Evolutionary conservation across 2,113 vertebrate species (phyloP), one percentile per base, ranked within the genome.

Genomic region (Nerophis lumbriciformis): DNA sequence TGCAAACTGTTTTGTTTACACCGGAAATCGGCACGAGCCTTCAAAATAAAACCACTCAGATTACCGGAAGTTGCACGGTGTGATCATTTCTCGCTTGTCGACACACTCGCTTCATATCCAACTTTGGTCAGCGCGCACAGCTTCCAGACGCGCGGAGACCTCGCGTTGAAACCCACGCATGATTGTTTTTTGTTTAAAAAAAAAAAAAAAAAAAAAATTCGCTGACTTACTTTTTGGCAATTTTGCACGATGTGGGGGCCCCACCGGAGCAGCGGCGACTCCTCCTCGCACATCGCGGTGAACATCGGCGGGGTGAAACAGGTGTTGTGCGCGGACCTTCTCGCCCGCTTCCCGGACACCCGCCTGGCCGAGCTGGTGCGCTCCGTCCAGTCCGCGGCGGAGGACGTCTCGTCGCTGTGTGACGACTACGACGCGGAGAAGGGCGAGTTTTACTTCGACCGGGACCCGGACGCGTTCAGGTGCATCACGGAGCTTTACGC

Each of bases 401-500:
- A 85, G 16, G 87, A 89, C 38, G 77, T 87, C 4, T 77, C 89
- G 38, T 90, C 87, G 3, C 84, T 98, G 21, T 99, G 96, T 48
- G 97, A 99, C 69, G 97, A 99, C 84, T 99, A 98, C 53, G 95
- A 98, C 82, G 87, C 94, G 0, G 92, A 90, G 21, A 92, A 90
- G 2, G 90, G 88, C 47, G 97, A 99, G 72, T 96, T 98, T 85
- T 99, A 97, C 84, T 99, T 99, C 75, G 97, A 99, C 85, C 82
- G 97, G 66, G 97, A 99, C 83, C 95, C 97, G 0, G 95, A 97
- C 37, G 92, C 94, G 3, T 99, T 99, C 78, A 94, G 91, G 72
- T 98, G 95, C 66, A 94, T 99, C 21, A 81, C 92, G 1, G 95
- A 98, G 3, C 84, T 98, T 11, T 99, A 98, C 79, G 93, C 91